These are phyloP conservation scores for Tetrapedia diversipes DNA, from an alignment of 2,888 invertebrate genomes.

Conservation along the genomic window DNA sequence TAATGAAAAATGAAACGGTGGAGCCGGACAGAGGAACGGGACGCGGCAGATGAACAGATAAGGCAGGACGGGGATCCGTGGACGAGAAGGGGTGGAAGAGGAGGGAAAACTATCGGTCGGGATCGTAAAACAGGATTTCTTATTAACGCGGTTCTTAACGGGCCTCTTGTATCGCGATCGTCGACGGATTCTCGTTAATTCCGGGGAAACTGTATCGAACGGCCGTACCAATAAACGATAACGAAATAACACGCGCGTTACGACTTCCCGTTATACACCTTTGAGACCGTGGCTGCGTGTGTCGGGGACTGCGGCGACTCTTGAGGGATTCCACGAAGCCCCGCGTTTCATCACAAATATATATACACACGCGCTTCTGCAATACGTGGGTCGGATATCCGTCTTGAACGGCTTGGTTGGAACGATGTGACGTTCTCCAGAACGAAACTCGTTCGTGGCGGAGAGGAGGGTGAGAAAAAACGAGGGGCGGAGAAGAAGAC, in stretches of 20 bases:
- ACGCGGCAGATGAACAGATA: slow-evolving; percentile 32
- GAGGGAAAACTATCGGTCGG: not conserved
- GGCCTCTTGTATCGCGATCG: slow-evolving; percentile 37
- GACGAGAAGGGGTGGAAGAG: not conserved
- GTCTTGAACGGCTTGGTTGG: slow-evolving; percentile 1
- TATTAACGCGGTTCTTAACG: slow-evolving; percentile 16
- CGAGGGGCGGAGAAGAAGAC: not conserved
- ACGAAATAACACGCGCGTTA: slow-evolving; percentile 58
- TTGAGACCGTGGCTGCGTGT: slow-evolving; percentile 36
- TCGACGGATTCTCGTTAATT: slow-evolving; percentile 54
- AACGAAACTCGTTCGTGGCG: slow-evolving; percentile 16
- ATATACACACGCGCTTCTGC: not conserved
- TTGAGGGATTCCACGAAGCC: slow-evolving; percentile 13
- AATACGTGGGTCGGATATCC: slow-evolving; percentile 8
- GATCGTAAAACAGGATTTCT: slow-evolving; percentile 54
- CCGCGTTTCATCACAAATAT: slow-evolving; percentile 15
- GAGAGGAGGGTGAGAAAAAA: no score
- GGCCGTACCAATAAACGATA: slow-evolving; percentile 66
- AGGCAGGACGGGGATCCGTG: not conserved
- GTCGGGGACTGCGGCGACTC: slow-evolving; percentile 18
- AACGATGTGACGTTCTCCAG: slow-evolving; percentile 12
- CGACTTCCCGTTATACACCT: slow-evolving; percentile 64
- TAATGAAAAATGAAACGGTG: not conserved
- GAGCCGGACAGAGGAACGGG: not conserved
- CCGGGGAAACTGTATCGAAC: slow-evolving; percentile 46